phyloP scores from a whole-genome alignment of 2,113 vertebrate species.

The Cromileptes altivelis region DNA sequence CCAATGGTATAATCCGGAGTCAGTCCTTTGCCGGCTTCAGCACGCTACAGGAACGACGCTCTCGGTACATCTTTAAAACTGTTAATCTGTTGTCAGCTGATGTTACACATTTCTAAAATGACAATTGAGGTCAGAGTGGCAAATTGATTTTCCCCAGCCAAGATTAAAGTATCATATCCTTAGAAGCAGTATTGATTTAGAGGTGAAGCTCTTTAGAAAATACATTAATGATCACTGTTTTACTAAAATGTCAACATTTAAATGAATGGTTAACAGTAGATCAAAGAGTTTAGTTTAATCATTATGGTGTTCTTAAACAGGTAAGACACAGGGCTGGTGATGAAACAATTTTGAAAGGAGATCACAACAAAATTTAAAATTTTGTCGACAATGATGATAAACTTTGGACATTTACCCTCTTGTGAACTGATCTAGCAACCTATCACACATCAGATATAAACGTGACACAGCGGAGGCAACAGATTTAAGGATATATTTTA shows the following conservation, averaged over 20 bases:
- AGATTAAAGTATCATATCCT: neutral
- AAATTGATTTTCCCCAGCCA: neutral
- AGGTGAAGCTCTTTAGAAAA: neutral
- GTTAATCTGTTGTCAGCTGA: constrained; percentile 2
- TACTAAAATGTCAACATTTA: neutral
- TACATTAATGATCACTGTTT: neutral
- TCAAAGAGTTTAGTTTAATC: neutral
- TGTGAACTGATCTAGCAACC: too few relatives aligned
- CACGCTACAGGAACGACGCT: constrained; percentile 94
- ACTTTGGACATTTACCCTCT: too few relatives aligned
- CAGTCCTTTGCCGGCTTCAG: constrained; percentile 99
- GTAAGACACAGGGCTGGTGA: too few relatives aligned
- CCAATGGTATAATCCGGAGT: constrained; percentile 97
- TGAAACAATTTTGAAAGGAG: too few relatives aligned
- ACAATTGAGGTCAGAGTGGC: neutral
- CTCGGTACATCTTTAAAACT: constrained; percentile 83
- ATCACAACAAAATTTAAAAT: too few relatives aligned
- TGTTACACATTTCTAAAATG: constrained; percentile 20
- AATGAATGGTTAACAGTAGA: neutral
- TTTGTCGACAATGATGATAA: too few relatives aligned
- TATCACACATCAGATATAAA: too few relatives aligned
- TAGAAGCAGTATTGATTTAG: neutral
- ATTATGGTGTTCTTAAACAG: neutral
- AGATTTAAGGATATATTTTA: too few relatives aligned
- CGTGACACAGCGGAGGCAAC: too few relatives aligned